These are phyloP conservation scores for Hirundo rustica DNA, from an alignment of 2,797 vertebrate species.

Conservation along the genomic window DNA sequence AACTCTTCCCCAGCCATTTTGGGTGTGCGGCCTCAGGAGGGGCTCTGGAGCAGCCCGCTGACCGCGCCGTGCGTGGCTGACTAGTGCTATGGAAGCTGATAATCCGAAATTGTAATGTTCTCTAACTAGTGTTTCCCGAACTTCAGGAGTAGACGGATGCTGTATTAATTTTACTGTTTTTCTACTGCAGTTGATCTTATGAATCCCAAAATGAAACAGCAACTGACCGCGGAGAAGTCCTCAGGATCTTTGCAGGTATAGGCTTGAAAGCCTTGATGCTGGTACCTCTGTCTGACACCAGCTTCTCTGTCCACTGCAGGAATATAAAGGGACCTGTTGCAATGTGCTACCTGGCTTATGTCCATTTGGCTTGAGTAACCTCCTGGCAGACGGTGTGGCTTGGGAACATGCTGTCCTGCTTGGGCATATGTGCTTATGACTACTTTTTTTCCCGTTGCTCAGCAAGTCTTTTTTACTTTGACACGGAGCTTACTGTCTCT, in stretches of 20 bases:
- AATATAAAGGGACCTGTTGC: background rate
- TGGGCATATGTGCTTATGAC: background rate
- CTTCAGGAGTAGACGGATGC: accelerated
- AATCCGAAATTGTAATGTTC: accelerated
- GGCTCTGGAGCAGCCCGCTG: accelerated
- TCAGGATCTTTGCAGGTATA: constrained; percentile 82
- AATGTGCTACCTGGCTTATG: background rate
- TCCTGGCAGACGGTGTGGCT: background rate
- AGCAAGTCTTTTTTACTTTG: background rate
- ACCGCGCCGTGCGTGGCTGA: accelerated
- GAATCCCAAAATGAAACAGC: constrained; percentile 80
- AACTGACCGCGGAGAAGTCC: constrained; percentile 49
- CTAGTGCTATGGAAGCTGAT: accelerated
- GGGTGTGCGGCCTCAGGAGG: accelerated
- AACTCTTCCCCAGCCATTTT: accelerated
- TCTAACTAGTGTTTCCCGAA: accelerated
- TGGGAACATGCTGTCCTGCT: background rate
- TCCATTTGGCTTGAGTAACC: background rate
- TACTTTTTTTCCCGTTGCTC: background rate
- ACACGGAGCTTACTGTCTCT: background rate
- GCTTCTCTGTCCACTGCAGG: background rate
- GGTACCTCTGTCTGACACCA: background rate
- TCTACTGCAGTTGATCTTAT: constrained; percentile 51
- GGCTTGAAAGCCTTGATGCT: background rate
- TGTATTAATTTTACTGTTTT: background rate